Base-by-base conservation (phyloP, 2,888 invertebrate species). In the Tetranychus piercei region DNA sequence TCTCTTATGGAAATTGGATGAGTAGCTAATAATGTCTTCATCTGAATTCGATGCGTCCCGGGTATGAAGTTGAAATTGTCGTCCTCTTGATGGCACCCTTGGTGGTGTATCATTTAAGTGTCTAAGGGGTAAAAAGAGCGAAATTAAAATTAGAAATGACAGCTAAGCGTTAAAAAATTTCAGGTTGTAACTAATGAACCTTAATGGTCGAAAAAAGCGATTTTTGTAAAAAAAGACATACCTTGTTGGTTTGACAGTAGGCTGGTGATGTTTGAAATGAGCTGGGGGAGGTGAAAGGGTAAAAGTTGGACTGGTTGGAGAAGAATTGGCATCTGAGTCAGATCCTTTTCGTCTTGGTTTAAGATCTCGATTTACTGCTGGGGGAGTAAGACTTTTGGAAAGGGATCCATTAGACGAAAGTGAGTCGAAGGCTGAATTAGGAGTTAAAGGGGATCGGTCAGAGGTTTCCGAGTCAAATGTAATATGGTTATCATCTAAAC, bases 321-420 rank as follows among this genome's bases (percentile, higher is more conserved):
- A 75, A 44, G 69, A 45, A 43, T 64, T 74, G 2, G 65, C 34
- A 70, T 76, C 77, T 73, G 75, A 76, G 73, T 74, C 78, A n/a
- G 76, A 76, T 4, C 71, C 79, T 79, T 87, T 86, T 74, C 86
- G 83, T 18, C 86, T 86, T 20, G 92, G 92, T 82, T 92, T 92
- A 66, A 92, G 83, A 70, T 88, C 89, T 73, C 92, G 86, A 81
- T 92, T 89, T 44, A 93, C 91, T 64, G 87, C 87, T 18, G 92
- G 91, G 69, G 91, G 89, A 76, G 87, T 69, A 11, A 45, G 69
- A 73, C 73, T 70, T 71, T 74, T 74, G n/a, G 74, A 72, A 34
- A 72, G 64, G 65, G 76, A 75, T 73, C 78, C 74, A 80, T 81
- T 77, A 81, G 81, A 2, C 86, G 87, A 81, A 86, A 87, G 45